phyloP scores from a whole-genome alignment of 2,113 vertebrate species.

The Natator depressus region DNA sequence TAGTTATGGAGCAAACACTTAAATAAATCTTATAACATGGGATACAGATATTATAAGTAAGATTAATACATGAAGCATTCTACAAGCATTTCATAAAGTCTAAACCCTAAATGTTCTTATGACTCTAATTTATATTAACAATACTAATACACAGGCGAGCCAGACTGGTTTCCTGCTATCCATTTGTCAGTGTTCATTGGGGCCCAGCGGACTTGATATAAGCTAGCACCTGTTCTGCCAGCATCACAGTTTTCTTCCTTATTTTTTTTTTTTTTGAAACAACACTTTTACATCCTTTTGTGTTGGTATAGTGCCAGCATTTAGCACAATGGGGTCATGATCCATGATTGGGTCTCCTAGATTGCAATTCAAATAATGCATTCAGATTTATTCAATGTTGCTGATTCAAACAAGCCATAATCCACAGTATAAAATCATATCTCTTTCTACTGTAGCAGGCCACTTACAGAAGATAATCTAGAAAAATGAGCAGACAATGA shows the following conservation, averaged over 20 bases:
- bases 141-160: background rate
- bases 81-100: background rate
- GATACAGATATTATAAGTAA: background rate
- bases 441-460: background rate
- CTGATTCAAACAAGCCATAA: background rate
- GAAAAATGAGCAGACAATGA: background rate
- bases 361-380: background rate
- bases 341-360: background rate
- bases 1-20: background rate
- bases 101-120: background rate
- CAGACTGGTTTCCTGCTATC: background rate
- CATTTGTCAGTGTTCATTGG: background rate
- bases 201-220: background rate
- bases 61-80: background rate
- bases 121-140: background rate
- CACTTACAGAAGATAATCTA: background rate
- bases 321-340: background rate
- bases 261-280: conserved; percentile 5
- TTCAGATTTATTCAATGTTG: background rate
- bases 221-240: background rate
- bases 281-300: background rate
- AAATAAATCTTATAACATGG: background rate
- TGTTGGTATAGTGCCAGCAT: background rate
- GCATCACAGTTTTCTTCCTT: background rate
- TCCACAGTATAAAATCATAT: background rate